Evolutionary conservation across 2,113 vertebrate genomes (phyloP).

Genomic region (Nesoenas mayeri): DNA sequence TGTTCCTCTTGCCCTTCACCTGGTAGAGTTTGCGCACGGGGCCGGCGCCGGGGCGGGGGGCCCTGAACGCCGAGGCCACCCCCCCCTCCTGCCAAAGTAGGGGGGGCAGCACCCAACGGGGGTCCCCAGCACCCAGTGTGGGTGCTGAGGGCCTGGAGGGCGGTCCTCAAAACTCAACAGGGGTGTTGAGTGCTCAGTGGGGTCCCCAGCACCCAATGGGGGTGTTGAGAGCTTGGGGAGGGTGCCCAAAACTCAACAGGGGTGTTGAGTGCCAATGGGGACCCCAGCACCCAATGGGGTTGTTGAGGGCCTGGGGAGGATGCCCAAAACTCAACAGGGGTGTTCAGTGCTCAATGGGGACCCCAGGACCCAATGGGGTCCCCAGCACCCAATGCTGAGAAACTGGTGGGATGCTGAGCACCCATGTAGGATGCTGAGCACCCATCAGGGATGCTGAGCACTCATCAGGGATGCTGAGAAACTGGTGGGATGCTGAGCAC

Average conservation of each 20-base stretch:
- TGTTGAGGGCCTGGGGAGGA: no score
- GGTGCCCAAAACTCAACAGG: no score
- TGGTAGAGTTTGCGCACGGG: constrained; percentile 82
- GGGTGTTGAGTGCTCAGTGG: not conserved
- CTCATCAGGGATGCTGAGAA: no score
- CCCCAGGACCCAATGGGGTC: no score
- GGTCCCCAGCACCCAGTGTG: not conserved
- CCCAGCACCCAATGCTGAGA: not conserved
- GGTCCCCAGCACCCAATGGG: no score
- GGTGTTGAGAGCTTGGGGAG: no score
- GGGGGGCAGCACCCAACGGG: not conserved
- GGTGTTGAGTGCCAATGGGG: no score
- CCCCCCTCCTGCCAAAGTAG: constrained; percentile 61
- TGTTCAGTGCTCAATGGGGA: not conserved
- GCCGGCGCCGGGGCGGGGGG: not conserved
- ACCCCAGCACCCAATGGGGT: no score
- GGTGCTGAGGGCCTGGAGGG: no score
- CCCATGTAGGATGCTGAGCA: no score
- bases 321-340: not conserved
- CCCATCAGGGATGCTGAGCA: no score
- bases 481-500: no score
- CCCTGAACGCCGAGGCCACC: constrained; percentile 63
- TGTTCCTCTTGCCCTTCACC: constrained; percentile 89
- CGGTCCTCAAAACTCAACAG: not conserved
- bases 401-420: not conserved